Evolutionary conservation across 1,140 invertebrate species (phyloP).

Genomic region (Episyrphus balteatus): DNA sequence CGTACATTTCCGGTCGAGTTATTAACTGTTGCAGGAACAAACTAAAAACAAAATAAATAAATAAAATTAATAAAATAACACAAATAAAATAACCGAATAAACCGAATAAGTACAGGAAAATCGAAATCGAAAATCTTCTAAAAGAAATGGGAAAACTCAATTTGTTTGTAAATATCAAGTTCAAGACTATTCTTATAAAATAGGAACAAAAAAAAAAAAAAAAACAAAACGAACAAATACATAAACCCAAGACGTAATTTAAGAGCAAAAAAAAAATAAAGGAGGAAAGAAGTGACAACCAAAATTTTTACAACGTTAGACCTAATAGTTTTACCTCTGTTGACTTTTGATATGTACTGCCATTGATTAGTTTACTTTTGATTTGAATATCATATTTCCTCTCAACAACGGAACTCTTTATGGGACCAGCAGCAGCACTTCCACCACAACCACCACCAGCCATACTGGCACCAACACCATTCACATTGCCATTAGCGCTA

Average conservation of each 20-base stretch:
- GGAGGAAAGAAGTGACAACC: slow-evolving; percentile 10
- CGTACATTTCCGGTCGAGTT: slow-evolving; percentile 17
- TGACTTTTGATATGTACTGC: slow-evolving; percentile 4
- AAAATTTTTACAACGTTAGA: slow-evolving; percentile 1
- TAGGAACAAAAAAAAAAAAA: too few species aligned
- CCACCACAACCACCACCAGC: slow-evolving; percentile 6
- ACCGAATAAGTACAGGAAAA: too few species aligned
- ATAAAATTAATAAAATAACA: slow-evolving; percentile 17
- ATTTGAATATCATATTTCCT: too few species aligned
- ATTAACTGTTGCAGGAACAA: slow-evolving; percentile 19
- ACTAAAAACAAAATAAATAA: slow-evolving; percentile 20
- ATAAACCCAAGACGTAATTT: slow-evolving; percentile 1
- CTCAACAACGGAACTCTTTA: slow-evolving; percentile 7
- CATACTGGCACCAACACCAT: slow-evolving; percentile 2
- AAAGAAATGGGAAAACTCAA: too few species aligned
- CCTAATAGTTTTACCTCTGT: slow-evolving; percentile 7
- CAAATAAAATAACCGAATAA: too few species aligned
- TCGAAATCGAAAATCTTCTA: too few species aligned
- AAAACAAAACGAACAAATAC: too few species aligned
- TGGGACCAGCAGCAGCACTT: slow-evolving; percentile 1
- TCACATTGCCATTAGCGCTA: background rate
- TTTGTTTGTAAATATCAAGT: too few species aligned
- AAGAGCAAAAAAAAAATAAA: slow-evolving; percentile 13
- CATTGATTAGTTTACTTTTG: too few species aligned
- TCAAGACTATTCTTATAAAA: too few species aligned